These are phyloP conservation scores for Zosterops lateralis DNA, from an alignment of 2,113 vertebrate species.

Conservation along the genomic window DNA sequence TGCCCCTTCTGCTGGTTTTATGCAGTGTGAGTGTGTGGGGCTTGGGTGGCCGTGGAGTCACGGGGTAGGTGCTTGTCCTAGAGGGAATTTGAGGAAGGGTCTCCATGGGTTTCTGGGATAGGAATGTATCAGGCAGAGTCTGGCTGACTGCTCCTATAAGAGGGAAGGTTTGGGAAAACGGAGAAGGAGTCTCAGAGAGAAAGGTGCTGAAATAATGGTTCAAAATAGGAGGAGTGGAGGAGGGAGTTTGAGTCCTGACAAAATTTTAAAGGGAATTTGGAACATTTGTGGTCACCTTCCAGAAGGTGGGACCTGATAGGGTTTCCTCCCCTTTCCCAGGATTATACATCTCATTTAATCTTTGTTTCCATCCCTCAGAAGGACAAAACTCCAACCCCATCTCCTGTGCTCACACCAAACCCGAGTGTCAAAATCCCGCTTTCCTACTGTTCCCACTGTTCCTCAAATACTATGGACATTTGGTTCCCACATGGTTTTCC, in stretches of 20 bases:
- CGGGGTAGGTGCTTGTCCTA: not conserved
- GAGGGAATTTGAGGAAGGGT: not conserved
- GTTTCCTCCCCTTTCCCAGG: not conserved
- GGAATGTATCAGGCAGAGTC: rapidly evolving
- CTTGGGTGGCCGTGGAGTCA: not conserved
- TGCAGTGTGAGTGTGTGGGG: not conserved
- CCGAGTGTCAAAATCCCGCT: rapidly evolving
- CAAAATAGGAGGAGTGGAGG: not conserved
- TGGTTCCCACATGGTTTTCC: not conserved
- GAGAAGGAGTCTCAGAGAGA: not conserved
- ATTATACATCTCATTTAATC: rapidly evolving
- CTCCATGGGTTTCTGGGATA: not conserved
- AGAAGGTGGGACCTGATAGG: not conserved
- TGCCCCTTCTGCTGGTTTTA: not conserved
- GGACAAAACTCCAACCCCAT: rapidly evolving
- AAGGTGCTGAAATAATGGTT: not conserved
- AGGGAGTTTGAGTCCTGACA: not conserved
- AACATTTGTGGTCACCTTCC: not conserved
- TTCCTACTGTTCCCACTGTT: rapidly evolving
- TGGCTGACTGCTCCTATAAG: not conserved
- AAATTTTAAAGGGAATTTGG: not conserved
- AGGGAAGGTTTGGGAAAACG: not conserved
- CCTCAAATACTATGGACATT: not conserved
- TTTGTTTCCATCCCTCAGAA: not conserved
- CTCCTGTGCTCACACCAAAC: not conserved